A percentile compares a stretch with the other conserved stretches of the same genome.
These are phyloP conservation scores for Gallinago paraguaiae DNA, from an alignment of 2,113 vertebrate species.

Conservation along the genomic window DNA sequence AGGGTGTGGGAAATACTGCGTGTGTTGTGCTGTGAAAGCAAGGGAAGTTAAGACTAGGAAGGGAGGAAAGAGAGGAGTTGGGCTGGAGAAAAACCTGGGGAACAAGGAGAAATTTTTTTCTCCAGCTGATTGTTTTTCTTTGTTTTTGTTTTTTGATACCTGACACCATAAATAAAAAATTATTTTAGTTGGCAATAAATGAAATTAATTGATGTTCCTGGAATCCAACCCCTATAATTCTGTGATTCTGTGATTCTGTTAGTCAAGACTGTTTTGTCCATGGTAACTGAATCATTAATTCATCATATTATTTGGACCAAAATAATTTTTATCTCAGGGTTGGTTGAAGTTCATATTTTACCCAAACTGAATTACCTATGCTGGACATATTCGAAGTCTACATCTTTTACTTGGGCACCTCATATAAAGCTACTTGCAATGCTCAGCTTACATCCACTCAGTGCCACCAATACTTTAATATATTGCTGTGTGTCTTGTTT, in stretches of 20 bases:
- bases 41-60: not conserved
- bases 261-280: not conserved
- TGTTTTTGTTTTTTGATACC: not conserved
- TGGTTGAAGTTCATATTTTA: not conserved
- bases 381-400: not conserved
- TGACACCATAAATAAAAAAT: not conserved
- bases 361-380: not conserved
- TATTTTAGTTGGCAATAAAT: not conserved
- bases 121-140: not conserved
- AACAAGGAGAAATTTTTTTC: not conserved
- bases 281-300: not conserved
- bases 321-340: not conserved
- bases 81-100: not conserved
- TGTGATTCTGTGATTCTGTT: too few species aligned
- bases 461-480: not conserved
- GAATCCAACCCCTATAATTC: not conserved
- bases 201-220: not conserved
- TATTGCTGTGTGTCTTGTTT: not conserved
- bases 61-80: not conserved
- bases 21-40: not conserved
- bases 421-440: not conserved
- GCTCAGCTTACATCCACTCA: not conserved
- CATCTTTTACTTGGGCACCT: not conserved
- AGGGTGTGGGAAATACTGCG: accelerated
- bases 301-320: not conserved